Base-by-base conservation (phyloP, 2,888 invertebrate genomes). In the Xanthia icteritia region DNA sequence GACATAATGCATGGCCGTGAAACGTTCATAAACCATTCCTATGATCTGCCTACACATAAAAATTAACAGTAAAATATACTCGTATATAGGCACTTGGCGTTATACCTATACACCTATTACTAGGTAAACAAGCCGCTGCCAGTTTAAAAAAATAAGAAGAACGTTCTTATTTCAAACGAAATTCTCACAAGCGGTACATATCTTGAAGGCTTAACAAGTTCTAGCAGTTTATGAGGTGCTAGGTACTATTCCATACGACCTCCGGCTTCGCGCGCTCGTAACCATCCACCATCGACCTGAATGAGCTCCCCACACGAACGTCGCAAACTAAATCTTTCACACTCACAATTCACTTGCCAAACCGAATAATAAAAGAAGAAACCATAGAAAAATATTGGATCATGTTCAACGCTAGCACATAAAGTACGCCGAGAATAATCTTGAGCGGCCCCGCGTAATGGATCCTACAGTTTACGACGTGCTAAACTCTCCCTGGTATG, bases 391-490 rank as follows among this genome's bases (percentile, higher is more conserved):
- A 91, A 91, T 91, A 91, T 91, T 86, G 87, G 82, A 87, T 86
- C 82, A 85, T 90, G 87, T 90, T 89, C 90, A 86, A 84, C 81
- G 87, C 86, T 65, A 84, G 83, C 85, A 83, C 89, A 87, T 92
- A 92, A 91, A 91, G 90, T 88, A 88, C 88, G 89, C 83, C 86
- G 86, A 86, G 91, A 89, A 91, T 93, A 92, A 94, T 93, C 92
- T 92, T 85, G 89, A 89, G 90, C 89, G 86, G 89, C 88, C 83
- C 86, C 89, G 81, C 90, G 92, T 94, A 94, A 95, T 94, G 93
- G 93, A 94, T 92, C 91, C 92, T 90, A 91, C 91, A 93, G 92
- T 95, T 95, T 95, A 95, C 92, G 94, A 94, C 90, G 95, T 94
- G 94, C 94, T 95, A 94, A 94, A 93, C 92, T 92, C 90, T 90